A percentile compares a stretch with the other conserved stretches of the same genome.
Evolutionary conservation across 1,140 invertebrate genomes (phyloP).

Genomic region (Zaprionus nigranus): DNA sequence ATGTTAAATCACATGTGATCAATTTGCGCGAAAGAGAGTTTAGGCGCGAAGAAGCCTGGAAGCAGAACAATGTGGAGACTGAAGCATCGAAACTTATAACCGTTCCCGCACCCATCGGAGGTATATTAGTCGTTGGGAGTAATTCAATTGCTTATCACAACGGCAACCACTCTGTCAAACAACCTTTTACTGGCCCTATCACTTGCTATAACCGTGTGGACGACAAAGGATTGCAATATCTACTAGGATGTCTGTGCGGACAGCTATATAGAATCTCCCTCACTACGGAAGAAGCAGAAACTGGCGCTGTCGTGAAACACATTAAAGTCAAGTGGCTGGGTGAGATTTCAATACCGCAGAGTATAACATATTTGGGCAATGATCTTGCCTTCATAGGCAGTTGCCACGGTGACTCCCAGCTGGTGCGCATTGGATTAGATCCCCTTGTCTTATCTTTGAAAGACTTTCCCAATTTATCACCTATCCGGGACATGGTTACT

Average conservation of each 20-base stretch:
- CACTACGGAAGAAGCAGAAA: conserved; percentile 88
- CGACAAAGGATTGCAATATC: conserved; percentile 94
- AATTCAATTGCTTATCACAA: conserved; percentile 99
- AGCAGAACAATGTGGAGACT: conserved; percentile 98
- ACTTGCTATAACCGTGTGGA: conserved; percentile 98
- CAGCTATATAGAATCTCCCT: conserved; percentile 98
- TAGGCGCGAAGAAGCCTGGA: conserved; percentile 95
- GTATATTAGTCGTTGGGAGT: conserved; percentile 98
- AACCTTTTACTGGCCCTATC: conserved; percentile 91
- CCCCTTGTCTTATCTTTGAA: conserved; percentile 98
- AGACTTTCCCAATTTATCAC: conserved; percentile 98
- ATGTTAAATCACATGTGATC: conserved; percentile 98
- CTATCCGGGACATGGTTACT: conserved; percentile 99
- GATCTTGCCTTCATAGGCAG: conserved; percentile 99
- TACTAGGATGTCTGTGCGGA: conserved; percentile 98
- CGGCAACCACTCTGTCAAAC: conserved; percentile 95
- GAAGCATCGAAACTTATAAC: conserved; percentile 98
- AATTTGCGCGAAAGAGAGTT: conserved; percentile 98
- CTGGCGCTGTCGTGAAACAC: conserved; percentile 93
- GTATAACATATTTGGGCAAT: conserved; percentile 99
- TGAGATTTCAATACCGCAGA: conserved; percentile 99
- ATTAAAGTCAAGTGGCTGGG: conserved; percentile 96
- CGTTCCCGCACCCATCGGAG: conserved; percentile 95
- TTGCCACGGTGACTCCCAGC: conserved; percentile 97
- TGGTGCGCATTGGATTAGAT: conserved; percentile 96